A percentile compares a stretch with the other conserved stretches of the same genome.
These are phyloP conservation scores for Albula goreensis DNA, from an alignment of 2,113 vertebrate genomes.

Conservation along the genomic window DNA sequence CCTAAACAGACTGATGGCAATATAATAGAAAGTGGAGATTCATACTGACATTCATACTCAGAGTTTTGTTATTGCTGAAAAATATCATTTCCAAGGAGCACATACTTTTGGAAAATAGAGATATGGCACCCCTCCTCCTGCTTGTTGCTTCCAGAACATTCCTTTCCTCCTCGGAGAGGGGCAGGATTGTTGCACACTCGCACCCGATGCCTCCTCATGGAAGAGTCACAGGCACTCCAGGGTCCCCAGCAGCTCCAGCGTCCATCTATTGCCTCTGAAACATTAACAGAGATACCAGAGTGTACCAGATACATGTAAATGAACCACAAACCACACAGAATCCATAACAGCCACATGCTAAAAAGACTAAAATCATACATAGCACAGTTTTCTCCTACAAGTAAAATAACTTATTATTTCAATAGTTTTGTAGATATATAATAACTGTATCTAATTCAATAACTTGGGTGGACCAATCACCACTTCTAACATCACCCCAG, in stretches of 20 bases:
- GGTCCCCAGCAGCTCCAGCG: conserved; percentile 87
- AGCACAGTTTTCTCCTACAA: no score
- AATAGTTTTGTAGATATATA: no score
- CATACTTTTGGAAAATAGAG: conserved; percentile 77
- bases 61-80: background rate
- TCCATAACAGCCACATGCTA: background rate
- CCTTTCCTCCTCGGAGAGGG: conserved; percentile 69
- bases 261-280: conserved; percentile 79
- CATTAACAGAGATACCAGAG: background rate
- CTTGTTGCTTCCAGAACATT: conserved; percentile 63
- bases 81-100: background rate
- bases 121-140: conserved; percentile 78
- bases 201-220: conserved; percentile 72
- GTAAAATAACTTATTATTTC: no score
- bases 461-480: no score
- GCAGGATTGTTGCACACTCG: conserved; percentile 80
- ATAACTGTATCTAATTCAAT: no score
- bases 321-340: background rate
- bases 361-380: background rate
- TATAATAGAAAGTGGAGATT: no score
- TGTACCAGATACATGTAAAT: no score
- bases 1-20: background rate
- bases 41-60: background rate
- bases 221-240: conserved; percentile 75
- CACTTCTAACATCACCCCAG: no score